Percentiles rank a stretch among this genome's conserved stretches.
Evolutionary conservation across 2,797 vertebrate genomes (phyloP).

Genomic region (Cynodonichthys magdalenae): DNA sequence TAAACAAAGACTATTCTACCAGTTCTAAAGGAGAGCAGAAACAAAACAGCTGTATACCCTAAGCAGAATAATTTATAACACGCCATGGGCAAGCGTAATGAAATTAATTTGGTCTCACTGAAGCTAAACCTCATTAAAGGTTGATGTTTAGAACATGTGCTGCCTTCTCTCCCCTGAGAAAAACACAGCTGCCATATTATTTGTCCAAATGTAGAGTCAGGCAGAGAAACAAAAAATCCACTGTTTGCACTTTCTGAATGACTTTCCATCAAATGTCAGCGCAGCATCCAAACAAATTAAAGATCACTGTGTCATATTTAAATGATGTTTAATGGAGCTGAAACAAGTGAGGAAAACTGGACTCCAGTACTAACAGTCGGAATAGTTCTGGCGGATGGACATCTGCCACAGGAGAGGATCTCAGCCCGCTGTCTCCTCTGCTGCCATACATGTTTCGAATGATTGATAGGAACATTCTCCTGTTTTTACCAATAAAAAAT

Average conservation of each 20-base stretch:
- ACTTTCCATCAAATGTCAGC: slow-evolving; percentile 29
- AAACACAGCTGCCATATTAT: slow-evolving; percentile 13
- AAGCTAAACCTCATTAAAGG: background rate
- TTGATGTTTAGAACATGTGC: slow-evolving; percentile 1
- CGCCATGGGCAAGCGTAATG: background rate
- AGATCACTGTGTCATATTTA: slow-evolving; percentile 51
- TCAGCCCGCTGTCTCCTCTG: background rate
- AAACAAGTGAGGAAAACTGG: slow-evolving; percentile 36
- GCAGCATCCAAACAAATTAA: slow-evolving; percentile 35
- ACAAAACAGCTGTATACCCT: background rate
- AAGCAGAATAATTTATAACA: background rate
- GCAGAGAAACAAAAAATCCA: slow-evolving; percentile 32
- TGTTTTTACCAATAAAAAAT: slow-evolving; percentile 4
- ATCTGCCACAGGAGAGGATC: slow-evolving; percentile 24
- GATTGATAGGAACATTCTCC: slow-evolving; percentile 22
- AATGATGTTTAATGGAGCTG: slow-evolving; percentile 33
- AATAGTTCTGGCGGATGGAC: slow-evolving; percentile 24
- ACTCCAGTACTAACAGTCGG: slow-evolving; percentile 19
- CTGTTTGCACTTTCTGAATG: slow-evolving; percentile 25
- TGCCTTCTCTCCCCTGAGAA: slow-evolving; percentile 2
- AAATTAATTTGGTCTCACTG: background rate
- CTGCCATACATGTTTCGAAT: slow-evolving; percentile 24
- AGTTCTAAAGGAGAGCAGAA: background rate
- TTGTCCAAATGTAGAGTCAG: slow-evolving; percentile 23
- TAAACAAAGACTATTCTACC: background rate